phyloP scores from a whole-genome alignment of 2,797 vertebrate genomes.

The Sebastes flavidus region DNA sequence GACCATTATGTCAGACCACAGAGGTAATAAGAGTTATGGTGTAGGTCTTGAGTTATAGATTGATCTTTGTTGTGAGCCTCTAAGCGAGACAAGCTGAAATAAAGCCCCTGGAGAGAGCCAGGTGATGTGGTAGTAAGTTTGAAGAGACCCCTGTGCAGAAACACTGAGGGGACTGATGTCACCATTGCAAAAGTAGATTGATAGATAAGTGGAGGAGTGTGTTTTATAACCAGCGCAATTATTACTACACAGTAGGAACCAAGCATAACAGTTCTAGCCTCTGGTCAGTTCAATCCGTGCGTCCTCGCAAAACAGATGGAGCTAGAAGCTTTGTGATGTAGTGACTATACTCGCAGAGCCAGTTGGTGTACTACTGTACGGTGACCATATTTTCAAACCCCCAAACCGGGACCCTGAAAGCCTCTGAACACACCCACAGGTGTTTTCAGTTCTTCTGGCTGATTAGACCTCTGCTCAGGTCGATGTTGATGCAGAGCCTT shows the following conservation, averaged over 20 bases:
- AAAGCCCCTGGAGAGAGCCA: background rate
- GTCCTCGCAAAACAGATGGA: background rate
- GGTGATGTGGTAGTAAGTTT: background rate
- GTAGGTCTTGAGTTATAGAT: background rate
- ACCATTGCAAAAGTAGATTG: background rate
- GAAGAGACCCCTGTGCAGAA: background rate
- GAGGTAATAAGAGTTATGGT: background rate
- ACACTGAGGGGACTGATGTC: background rate
- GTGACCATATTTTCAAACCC: too few relatives aligned
- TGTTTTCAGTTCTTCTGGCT: too few relatives aligned
- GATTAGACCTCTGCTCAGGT: too few relatives aligned
- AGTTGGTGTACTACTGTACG: too few relatives aligned
- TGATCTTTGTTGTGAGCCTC: background rate
- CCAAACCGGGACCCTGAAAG: too few relatives aligned
- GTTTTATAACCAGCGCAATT: background rate
- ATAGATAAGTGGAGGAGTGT: background rate
- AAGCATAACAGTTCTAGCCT: background rate
- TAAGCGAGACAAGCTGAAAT: background rate
- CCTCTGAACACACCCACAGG: too few relatives aligned
- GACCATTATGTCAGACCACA: slow-evolving; percentile 7
- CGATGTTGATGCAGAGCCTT: too few relatives aligned
- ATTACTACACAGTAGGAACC: background rate
- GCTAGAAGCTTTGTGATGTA: background rate
- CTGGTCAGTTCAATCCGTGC: background rate
- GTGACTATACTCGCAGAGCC: background rate